Conservation (phyloP, 2,797 vertebrate genomes). For the Epinephelus malabaricus region DNA sequence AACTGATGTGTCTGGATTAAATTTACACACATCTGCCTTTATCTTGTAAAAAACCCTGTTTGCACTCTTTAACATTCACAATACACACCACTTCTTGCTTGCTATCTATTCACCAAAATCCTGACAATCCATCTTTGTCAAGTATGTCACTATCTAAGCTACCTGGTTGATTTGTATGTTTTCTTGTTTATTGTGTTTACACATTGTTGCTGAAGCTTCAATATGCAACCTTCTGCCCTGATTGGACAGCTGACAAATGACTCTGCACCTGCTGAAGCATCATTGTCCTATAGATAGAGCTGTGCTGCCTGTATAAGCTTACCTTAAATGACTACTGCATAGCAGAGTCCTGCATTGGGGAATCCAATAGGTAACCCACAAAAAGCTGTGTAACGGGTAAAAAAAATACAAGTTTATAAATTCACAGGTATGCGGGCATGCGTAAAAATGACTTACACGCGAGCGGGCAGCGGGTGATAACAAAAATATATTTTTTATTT, state of each 20-base stretch:
- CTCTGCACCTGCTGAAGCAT: neutral
- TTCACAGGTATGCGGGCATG: too few relatives aligned
- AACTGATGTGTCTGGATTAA: neutral
- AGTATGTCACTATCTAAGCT: neutral
- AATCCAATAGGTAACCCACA: too few relatives aligned
- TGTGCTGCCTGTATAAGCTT: neutral
- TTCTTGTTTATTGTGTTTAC: constrained; percentile 4
- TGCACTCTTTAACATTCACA: neutral
- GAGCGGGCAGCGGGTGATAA: too few relatives aligned
- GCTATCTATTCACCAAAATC: neutral
- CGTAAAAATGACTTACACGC: too few relatives aligned
- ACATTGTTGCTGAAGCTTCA: neutral
- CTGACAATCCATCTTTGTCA: constrained; percentile 19
- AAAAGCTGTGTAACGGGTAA: too few relatives aligned
- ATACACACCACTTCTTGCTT: neutral
- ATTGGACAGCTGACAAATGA: constrained; percentile 18
- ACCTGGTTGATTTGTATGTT: constrained; percentile 34
- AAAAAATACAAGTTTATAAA: too few relatives aligned
- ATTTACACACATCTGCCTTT: neutral
- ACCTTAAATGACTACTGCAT: neutral
- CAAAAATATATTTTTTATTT: too few relatives aligned
- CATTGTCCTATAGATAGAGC: neutral
- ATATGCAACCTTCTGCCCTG: neutral
- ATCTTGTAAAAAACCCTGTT: neutral
- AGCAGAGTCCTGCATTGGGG: too few relatives aligned